These are phyloP conservation scores for Agrochola litura DNA, from an alignment of 2,888 invertebrate genomes.

Conservation along the genomic window DNA sequence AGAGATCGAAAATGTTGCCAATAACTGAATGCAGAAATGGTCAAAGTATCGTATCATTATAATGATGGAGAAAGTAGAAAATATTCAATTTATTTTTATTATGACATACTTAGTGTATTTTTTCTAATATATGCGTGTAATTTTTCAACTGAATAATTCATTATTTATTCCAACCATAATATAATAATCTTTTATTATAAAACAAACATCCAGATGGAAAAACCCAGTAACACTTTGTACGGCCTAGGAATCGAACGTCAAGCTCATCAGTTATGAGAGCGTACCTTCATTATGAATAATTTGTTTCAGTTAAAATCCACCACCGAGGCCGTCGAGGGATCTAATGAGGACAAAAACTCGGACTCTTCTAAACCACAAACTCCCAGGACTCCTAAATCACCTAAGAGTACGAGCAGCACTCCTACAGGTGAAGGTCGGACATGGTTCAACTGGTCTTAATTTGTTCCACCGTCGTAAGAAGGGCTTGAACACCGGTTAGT, in stretches of 20 bases:
- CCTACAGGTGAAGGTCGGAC: slow-evolving; percentile 85
- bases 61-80: neutral
- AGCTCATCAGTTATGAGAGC: neutral
- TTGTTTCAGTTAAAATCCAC: slow-evolving; percentile 81
- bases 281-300: neutral
- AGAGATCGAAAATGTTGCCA: no score
- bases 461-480: slow-evolving; percentile 4
- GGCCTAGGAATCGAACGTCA: neutral
- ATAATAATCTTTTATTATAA: neutral
- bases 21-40: neutral
- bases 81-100: neutral
- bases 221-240: neutral
- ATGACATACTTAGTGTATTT: neutral
- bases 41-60: neutral
- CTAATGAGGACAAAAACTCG: slow-evolving; percentile 74
- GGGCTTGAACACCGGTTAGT: slow-evolving; percentile 55
- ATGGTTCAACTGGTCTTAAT: slow-evolving; percentile 91
- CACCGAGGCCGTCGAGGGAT: slow-evolving; percentile 75
- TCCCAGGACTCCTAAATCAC: slow-evolving; percentile 78
- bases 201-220: neutral
- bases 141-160: neutral
- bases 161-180: neutral
- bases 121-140: neutral
- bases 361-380: slow-evolving; percentile 79
- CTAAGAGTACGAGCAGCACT: slow-evolving; percentile 76